These are phyloP conservation scores for Myiozetetes cayanensis DNA, from an alignment of 2,113 vertebrate genomes.

Conservation along the genomic window DNA sequence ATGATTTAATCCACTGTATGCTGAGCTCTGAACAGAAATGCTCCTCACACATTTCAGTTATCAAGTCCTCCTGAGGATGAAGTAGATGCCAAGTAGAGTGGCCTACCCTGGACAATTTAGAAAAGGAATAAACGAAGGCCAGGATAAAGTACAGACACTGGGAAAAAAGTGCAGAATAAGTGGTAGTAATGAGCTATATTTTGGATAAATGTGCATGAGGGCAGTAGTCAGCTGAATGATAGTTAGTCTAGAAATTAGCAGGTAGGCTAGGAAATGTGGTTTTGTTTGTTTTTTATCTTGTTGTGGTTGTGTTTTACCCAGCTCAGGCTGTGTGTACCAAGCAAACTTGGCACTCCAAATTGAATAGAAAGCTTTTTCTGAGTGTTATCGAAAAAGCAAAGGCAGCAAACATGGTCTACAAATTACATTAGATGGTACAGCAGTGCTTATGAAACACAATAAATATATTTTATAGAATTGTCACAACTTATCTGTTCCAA, in stretches of 20 bases:
- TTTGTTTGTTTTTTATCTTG: not conserved
- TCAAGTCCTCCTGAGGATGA: not conserved
- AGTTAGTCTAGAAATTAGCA: not conserved
- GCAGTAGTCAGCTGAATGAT: not conserved
- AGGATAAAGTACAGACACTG: not conserved
- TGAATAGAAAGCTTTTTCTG: not conserved
- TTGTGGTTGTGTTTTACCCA: not conserved
- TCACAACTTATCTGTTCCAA: not conserved
- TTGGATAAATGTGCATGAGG: not conserved
- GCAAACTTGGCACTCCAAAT: not conserved
- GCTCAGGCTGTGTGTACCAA: not conserved
- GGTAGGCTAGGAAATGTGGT: not conserved
- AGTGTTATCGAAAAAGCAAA: not conserved
- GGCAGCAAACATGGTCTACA: not conserved
- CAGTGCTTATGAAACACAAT: not conserved
- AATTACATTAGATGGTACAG: not conserved
- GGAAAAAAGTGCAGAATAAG: not conserved
- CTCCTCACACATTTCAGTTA: not conserved
- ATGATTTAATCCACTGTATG: not conserved
- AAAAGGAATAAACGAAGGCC: not conserved
- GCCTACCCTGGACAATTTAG: not conserved
- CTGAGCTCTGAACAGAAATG: not conserved
- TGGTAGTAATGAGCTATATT: not conserved
- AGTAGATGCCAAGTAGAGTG: not conserved
- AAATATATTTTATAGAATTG: not conserved